A percentile compares a stretch with the other conserved stretches of the same genome.
These are phyloP conservation scores for Acrobasis consociella DNA, from an alignment of 2,888 invertebrate genomes.

Conservation along the genomic window DNA sequence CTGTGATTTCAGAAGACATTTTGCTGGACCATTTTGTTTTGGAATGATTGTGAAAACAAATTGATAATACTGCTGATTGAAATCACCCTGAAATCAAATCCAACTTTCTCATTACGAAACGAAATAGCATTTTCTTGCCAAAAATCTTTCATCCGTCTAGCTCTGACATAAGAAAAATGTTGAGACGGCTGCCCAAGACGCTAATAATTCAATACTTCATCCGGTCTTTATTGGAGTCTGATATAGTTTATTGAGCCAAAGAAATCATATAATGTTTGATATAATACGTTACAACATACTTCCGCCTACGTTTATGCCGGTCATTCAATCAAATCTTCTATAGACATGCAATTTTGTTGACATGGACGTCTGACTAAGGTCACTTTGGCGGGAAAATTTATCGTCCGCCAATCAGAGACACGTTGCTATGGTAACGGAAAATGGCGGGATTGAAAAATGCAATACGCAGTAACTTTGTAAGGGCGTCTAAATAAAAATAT, in stretches of 20 bases:
- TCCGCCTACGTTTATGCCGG: not conserved
- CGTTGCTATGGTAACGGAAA: constrained; percentile 10
- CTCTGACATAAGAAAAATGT: constrained; percentile 9
- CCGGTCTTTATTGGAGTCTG: constrained; percentile 14
- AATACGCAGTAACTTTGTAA: not conserved
- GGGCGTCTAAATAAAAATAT: not conserved
- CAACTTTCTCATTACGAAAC: constrained; percentile 6
- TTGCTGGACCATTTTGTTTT: too few relatives aligned
- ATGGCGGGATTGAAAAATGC: not conserved
- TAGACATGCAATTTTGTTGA: not conserved
- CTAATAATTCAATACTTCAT: constrained; percentile 5
- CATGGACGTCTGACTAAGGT: constrained; percentile 11
- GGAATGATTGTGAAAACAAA: too few relatives aligned
- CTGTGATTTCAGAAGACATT: too few relatives aligned
- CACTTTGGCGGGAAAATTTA: not conserved
- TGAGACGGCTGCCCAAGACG: constrained; percentile 7
- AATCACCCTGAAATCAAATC: not conserved
- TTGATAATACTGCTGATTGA: too few relatives aligned
- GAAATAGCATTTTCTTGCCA: constrained; percentile 7
- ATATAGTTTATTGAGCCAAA: constrained; percentile 9
- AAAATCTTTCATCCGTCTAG: not conserved
- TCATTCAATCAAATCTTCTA: constrained; percentile 4
- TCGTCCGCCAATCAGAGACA: not conserved
- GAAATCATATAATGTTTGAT: constrained; percentile 1
- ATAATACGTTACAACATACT: not conserved